Base-by-base conservation (phyloP, 2,888 invertebrate genomes). In the Trissolcus brochymenae region DNA sequence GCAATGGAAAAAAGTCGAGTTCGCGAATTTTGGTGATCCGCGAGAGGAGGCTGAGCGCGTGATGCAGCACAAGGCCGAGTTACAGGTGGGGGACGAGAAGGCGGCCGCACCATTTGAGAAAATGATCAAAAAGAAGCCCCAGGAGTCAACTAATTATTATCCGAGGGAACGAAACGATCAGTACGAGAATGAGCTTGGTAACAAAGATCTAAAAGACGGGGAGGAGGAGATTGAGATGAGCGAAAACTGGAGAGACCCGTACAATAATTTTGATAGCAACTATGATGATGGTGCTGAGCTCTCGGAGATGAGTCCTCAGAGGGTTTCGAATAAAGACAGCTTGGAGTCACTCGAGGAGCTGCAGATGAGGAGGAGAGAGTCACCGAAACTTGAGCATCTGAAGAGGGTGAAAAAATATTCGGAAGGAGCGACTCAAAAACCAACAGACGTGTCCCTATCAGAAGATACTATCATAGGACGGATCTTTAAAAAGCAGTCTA, bases 11-110 rank as follows among this genome's bases (percentile, higher is more conserved):
- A 72, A 83, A 78, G 72, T 89, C 56, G 88, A 90, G 81, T 86
- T 88, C 75, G 89, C 88, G 53, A 89, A 88, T 76, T 90, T 91
- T 64, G 82, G 90, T 1, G 90, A 92, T 81, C 90, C 91, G 0
- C 88, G 90, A 55, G 85, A 87, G 51, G 90, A 91, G 75, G 90
- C 90, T 0, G 86, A 90, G 50, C 85, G 89, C 51, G 92, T 84
- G 4, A 82, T 85, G 1, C 85, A 86, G 21, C 81, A 82, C 41
- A 83, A 83, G 7, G 78, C 85, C n/a, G 79, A 79, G 29, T 53
- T 66, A 41, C 51, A 74, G 17, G 74, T 81, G 41, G 78, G 65
- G 21, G 43, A n/a, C n/a, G n/a, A 64, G 16, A 17, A 35, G 6
- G 25, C 53, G 13, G 29, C 56, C n/a, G 17, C 14, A 11, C 49